phyloP scores from a whole-genome alignment of 2,797 vertebrate species.

The Ataeniobius toweri region DNA sequence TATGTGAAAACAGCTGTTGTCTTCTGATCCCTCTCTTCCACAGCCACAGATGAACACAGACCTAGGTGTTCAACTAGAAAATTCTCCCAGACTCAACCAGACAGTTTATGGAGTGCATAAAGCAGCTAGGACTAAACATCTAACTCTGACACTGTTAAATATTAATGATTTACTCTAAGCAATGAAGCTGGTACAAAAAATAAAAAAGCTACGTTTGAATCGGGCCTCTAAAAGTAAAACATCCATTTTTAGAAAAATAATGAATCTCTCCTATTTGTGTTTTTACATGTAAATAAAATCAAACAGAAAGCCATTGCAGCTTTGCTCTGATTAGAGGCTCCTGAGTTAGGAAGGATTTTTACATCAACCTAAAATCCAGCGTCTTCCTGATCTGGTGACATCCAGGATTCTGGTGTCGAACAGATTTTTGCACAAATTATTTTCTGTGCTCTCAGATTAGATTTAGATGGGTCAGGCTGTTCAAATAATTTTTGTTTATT shows the following conservation, averaged over 20 bases:
- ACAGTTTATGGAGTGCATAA: neutral
- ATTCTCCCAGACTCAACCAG: neutral
- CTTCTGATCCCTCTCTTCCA: neutral
- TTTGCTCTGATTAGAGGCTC: neutral
- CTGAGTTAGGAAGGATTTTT: neutral
- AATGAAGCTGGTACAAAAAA: neutral
- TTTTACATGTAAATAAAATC: neutral
- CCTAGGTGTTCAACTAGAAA: neutral
- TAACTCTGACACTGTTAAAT: neutral
- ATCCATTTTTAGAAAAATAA: too few relatives aligned
- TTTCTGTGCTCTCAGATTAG: neutral
- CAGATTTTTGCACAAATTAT: neutral
- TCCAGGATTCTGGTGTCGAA: neutral
- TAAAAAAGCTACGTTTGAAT: too few relatives aligned
- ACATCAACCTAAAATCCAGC: conserved; percentile 1
- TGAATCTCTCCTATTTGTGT: neutral
- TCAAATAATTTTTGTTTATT: neutral
- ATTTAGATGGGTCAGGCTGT: neutral
- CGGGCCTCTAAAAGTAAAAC: too few relatives aligned
- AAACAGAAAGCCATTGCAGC: neutral
- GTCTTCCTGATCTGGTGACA: conserved; percentile 4
- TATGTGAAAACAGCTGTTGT: neutral
- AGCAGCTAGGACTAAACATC: neutral
- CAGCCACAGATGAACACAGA: neutral
- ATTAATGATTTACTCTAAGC: neutral